phyloP scores from a whole-genome alignment of 2,888 invertebrate genomes.

The Macaria liturata region DNA sequence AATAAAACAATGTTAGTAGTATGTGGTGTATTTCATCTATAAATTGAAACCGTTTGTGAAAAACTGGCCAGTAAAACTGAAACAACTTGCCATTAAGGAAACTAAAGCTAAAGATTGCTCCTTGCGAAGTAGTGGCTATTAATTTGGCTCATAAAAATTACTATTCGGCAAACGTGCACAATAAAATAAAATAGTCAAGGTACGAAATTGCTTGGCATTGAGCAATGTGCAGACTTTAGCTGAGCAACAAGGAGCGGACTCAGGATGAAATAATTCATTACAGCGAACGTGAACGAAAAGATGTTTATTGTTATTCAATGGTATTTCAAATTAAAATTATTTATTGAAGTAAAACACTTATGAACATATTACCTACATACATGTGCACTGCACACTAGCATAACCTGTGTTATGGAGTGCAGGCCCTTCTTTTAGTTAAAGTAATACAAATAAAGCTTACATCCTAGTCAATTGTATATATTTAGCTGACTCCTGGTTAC shows the following conservation, averaged over 20 bases:
- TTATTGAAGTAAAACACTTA: no score
- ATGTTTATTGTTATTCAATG: no score
- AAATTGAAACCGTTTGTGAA: neutral
- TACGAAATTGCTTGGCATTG: constrained; percentile 32
- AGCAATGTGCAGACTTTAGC: constrained; percentile 43
- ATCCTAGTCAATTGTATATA: neutral
- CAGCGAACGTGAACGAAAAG: no score
- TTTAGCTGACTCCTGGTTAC: no score
- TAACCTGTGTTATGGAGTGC: no score
- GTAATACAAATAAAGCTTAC: neutral
- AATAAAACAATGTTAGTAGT: neutral
- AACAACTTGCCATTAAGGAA: no score
- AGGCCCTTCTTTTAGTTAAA: neutral
- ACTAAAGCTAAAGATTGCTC: no score
- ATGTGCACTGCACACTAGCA: neutral
- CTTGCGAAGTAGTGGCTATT: constrained; percentile 2
- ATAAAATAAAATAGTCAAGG: constrained; percentile 22
- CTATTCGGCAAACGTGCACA: constrained; percentile 20
- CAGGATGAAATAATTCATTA: neutral
- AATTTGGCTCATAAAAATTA: constrained; percentile 22
- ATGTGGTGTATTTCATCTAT: neutral
- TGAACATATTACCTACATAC: neutral
- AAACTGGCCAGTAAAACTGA: neutral
- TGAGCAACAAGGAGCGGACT: constrained; percentile 25
- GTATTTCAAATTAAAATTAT: no score